Percentiles rank a stretch among this genome's conserved stretches.
Conservation (phyloP, 1,140 invertebrate species). For the Agrilus planipennis region DNA sequence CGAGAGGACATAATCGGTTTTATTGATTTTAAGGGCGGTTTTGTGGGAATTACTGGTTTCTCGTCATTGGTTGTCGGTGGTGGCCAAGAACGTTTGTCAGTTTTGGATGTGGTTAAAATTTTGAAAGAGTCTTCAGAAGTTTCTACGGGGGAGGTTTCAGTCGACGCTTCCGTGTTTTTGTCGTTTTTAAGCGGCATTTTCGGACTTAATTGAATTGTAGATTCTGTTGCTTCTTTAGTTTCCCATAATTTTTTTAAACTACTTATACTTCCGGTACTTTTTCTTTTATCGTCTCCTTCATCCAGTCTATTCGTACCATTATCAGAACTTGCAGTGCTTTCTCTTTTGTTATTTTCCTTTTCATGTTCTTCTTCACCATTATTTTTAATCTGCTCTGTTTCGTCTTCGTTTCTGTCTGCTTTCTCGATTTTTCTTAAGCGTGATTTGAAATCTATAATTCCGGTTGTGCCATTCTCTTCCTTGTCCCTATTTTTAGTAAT, state of each 20-base stretch:
- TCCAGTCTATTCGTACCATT: slow-evolving; percentile 37
- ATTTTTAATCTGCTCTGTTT: slow-evolving; percentile 24
- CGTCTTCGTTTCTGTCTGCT: slow-evolving; percentile 36
- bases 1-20: slow-evolving; percentile 37
- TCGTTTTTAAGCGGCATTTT: slow-evolving; percentile 42
- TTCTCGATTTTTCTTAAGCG: slow-evolving; percentile 70
- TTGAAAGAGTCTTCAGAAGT: slow-evolving; percentile 23
- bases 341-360: slow-evolving; percentile 28
- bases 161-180: slow-evolving; percentile 27
- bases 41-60: slow-evolving; percentile 59
- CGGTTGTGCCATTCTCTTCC: slow-evolving; percentile 23
- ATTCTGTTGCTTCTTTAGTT: slow-evolving; percentile 45
- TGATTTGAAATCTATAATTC: slow-evolving; percentile 74
- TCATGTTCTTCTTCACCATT: slow-evolving; percentile 33
- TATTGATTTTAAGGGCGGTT: slow-evolving; percentile 45
- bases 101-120: slow-evolving; percentile 31
- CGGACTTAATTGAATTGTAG: slow-evolving; percentile 44
- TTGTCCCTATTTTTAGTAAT: too few species aligned
- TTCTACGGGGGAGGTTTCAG: slow-evolving; percentile 23
- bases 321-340: slow-evolving; percentile 33
- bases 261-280: slow-evolving; percentile 84
- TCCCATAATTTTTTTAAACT: slow-evolving; percentile 90
- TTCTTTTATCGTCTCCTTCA: slow-evolving; percentile 72
- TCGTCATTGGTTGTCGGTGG: slow-evolving; percentile 42
- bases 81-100: slow-evolving; percentile 43